phyloP scores from a whole-genome alignment of 1,140 invertebrate genomes.

The Drosophila tani region DNA sequence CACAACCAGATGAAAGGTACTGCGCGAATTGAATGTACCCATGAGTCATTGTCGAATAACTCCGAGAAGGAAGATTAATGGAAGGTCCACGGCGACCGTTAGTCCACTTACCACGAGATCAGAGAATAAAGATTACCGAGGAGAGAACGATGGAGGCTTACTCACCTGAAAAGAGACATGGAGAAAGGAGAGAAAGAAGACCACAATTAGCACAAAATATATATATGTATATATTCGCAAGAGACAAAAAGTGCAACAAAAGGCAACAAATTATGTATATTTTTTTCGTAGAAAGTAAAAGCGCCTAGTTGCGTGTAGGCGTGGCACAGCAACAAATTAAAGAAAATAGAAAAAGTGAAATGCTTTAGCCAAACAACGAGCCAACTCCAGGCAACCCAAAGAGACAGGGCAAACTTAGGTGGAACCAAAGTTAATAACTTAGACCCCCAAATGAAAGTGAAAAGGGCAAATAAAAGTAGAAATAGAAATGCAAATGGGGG shows the following conservation, averaged over 20 bases:
- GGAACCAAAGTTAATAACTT: slow-evolving; percentile 63
- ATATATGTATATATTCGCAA: slow-evolving; percentile 13
- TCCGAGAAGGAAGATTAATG: slow-evolving; percentile 47
- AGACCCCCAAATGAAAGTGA: slow-evolving; percentile 61
- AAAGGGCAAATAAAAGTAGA: slow-evolving; percentile 59
- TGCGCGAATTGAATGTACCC: slow-evolving; percentile 29
- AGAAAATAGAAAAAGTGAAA: slow-evolving; percentile 35
- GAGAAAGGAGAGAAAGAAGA: slow-evolving; percentile 17
- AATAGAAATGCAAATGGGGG: slow-evolving; percentile 56
- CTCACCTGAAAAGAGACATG: slow-evolving; percentile 38
- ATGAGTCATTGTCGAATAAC: slow-evolving; percentile 27
- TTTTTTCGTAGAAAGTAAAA: slow-evolving; percentile 14
- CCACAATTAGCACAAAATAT: slow-evolving; percentile 27
- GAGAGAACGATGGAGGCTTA: slow-evolving; percentile 18
- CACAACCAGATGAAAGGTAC: slow-evolving; percentile 30
- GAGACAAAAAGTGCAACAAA: slow-evolving; percentile 21
- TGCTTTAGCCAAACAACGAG: slow-evolving; percentile 15
- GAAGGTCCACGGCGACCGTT: slow-evolving; percentile 29
- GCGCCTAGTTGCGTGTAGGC: slow-evolving; percentile 26
- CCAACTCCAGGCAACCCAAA: not conserved
- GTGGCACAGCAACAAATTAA: slow-evolving; percentile 36
- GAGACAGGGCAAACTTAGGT: slow-evolving; percentile 32
- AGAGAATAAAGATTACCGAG: slow-evolving; percentile 18
- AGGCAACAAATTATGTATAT: slow-evolving; percentile 44
- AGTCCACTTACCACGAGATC: slow-evolving; percentile 49